Evolutionary conservation across 37 sponge, comb jelly and placozoan genomes (phyloP), one percentile per base, ranked within the genome.

Genomic region (Hormiphora californensis): DNA sequence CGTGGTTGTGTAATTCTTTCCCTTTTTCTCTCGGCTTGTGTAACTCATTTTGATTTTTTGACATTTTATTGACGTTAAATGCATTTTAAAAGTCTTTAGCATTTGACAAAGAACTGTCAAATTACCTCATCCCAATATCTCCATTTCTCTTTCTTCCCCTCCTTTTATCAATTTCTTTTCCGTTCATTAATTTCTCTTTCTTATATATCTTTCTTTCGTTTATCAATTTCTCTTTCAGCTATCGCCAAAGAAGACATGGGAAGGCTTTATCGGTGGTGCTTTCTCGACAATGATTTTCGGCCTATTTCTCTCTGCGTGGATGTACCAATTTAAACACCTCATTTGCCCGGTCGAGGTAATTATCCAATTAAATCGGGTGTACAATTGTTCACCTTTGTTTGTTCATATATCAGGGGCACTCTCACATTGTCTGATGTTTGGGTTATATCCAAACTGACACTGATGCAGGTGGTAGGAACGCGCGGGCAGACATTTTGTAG

Each of bases 161-260:
- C n/a, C n/a, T n/a, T n/a, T n/a, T n/a, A n/a, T n/a, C n/a, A n/a
- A n/a, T n/a, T n/a, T n/a, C n/a, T n/a, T n/a, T n/a, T n/a, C n/a
- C n/a, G n/a, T n/a, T n/a, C n/a, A n/a, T n/a, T n/a, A n/a, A n/a
- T n/a, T n/a, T n/a, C n/a, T n/a, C n/a, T n/a, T n/a, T n/a, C n/a
- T n/a, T n/a, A n/a, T n/a, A n/a, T n/a, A n/a, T n/a, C 27, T 11
- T 62, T 23, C 9, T 11, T 11, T 62, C 63, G 23, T 19, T 11
- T 62, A 19, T 62, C 17, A 28, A 17, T 49, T 55, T 28, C n/a
- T n/a, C 36, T 0, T 69, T 9, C 85, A 86, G 87, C 86, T 97
- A 12, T 97, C 98, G 2, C 98, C 98, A 17, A 97, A 97, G 86
- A 97, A 97, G 89, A 97, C 98, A 0, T 97, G 98, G 98, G 98